These are phyloP conservation scores for Phyllostomus discolor DNA, from an alignment of 2,113 vertebrate genomes.

Conservation along the genomic window DNA sequence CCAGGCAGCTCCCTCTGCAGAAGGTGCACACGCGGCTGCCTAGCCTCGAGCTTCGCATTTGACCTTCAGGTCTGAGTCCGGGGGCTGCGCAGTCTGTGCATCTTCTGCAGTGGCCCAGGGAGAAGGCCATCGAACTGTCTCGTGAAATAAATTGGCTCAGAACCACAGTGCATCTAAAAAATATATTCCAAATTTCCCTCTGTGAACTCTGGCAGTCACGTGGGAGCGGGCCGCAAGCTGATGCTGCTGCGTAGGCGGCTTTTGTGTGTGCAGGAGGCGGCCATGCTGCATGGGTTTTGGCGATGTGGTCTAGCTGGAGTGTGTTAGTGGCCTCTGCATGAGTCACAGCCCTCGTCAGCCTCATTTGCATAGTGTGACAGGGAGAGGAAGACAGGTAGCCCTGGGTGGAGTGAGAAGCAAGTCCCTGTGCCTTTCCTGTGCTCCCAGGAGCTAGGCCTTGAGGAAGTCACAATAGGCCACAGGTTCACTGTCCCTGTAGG, in stretches of 20 bases:
- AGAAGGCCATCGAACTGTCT: constrained; percentile 16
- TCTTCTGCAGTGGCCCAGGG: constrained; percentile 50
- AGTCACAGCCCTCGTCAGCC: background rate
- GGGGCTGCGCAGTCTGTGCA: background rate
- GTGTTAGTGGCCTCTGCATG: constrained; percentile 62
- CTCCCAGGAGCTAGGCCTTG: background rate
- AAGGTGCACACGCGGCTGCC: constrained; percentile 20
- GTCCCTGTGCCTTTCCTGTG: background rate
- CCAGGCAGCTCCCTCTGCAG: constrained; percentile 33
- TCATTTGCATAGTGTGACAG: background rate
- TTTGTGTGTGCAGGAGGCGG: constrained; percentile 25
- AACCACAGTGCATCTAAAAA: background rate
- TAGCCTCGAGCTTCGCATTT: background rate
- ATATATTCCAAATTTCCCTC: constrained; percentile 52
- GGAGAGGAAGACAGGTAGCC: background rate
- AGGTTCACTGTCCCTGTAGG: background rate
- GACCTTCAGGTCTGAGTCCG: background rate
- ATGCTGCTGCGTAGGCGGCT: background rate
- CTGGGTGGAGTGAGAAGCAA: too few relatives aligned
- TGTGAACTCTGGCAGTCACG: constrained; percentile 9
- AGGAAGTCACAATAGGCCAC: background rate
- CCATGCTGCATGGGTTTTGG: constrained; percentile 53
- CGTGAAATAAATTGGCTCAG: constrained; percentile 61
- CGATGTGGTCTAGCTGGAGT: background rate
- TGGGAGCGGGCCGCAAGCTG: background rate